phyloP scores from a whole-genome alignment of 92 coral and sea anemone species.

The Epizoanthus stellaris region DNA sequence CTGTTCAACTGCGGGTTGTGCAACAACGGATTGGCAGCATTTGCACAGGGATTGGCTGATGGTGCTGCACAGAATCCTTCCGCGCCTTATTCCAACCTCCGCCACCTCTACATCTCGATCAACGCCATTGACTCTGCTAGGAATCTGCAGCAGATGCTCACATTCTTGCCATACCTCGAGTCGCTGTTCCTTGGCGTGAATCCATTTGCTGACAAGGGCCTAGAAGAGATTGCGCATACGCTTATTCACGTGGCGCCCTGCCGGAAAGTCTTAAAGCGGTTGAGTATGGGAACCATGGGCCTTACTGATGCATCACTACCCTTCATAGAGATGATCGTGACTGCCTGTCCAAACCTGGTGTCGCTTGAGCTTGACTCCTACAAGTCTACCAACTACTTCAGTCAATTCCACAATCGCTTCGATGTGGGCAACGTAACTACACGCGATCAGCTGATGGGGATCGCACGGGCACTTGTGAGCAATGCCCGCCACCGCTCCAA shows the following conservation, averaged over 20 bases:
- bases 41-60: slow-evolving; percentile 54
- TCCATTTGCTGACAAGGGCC: slow-evolving; percentile 57
- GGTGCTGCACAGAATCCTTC: slow-evolving; percentile 49
- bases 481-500: slow-evolving; percentile 38
- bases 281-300: slow-evolving; percentile 58
- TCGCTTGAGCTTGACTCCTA: slow-evolving; percentile 68
- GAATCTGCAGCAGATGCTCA: slow-evolving; percentile 37
- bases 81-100: slow-evolving; percentile 48
- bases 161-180: slow-evolving; percentile 64
- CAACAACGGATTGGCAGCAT: slow-evolving; percentile 66
- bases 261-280: slow-evolving; percentile 46
- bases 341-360: slow-evolving; percentile 63
- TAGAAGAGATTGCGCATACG: slow-evolving; percentile 40
- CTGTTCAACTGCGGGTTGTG: slow-evolving; percentile 71
- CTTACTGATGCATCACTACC: slow-evolving; percentile 66
- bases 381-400: slow-evolving; percentile 70
- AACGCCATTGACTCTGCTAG: slow-evolving; percentile 67
- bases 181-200: slow-evolving; percentile 62
- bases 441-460: slow-evolving; percentile 30
- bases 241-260: slow-evolving; percentile 42
- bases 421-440: slow-evolving; percentile 49
- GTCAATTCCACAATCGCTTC: slow-evolving; percentile 68
- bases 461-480: slow-evolving; percentile 55
- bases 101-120: slow-evolving; percentile 64
- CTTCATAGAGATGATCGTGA: slow-evolving; percentile 57